Conservation (phyloP, 2,888 invertebrate genomes). For the Aporophyla lueneburgensis region DNA sequence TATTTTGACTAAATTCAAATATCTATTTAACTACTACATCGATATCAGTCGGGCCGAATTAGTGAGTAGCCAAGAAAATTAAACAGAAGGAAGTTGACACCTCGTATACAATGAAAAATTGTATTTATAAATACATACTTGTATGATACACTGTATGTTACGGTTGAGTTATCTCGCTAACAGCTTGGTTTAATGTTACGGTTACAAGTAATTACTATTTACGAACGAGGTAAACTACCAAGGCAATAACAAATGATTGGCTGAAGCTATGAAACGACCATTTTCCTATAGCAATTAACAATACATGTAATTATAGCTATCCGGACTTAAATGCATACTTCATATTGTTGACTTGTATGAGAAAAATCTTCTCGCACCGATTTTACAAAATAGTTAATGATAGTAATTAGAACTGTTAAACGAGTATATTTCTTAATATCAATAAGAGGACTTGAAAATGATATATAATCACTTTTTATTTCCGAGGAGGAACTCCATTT, state of each 20-base stretch:
- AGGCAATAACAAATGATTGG: neutral
- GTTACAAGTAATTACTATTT: neutral
- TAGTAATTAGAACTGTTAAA: conserved; percentile 5
- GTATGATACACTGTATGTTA: neutral
- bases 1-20: neutral
- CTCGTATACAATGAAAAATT: neutral
- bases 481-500: neutral
- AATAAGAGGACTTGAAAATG: neutral
- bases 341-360: neutral
- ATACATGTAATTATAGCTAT: neutral
- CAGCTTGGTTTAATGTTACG: neutral
- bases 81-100: neutral
- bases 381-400: conserved; percentile 8
- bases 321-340: neutral
- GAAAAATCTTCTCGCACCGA: conserved; percentile 32
- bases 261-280: neutral
- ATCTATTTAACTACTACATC: neutral
- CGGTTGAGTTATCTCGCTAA: conserved; percentile 7
- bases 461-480: neutral
- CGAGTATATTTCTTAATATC: conserved; percentile 18
- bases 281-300: conserved; percentile 13
- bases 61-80: too few relatives aligned
- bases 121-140: neutral
- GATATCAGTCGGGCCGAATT: neutral
- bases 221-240: neutral